phyloP scores from a whole-genome alignment of 2,113 vertebrate genomes.

The Callaeas wilsoni region DNA sequence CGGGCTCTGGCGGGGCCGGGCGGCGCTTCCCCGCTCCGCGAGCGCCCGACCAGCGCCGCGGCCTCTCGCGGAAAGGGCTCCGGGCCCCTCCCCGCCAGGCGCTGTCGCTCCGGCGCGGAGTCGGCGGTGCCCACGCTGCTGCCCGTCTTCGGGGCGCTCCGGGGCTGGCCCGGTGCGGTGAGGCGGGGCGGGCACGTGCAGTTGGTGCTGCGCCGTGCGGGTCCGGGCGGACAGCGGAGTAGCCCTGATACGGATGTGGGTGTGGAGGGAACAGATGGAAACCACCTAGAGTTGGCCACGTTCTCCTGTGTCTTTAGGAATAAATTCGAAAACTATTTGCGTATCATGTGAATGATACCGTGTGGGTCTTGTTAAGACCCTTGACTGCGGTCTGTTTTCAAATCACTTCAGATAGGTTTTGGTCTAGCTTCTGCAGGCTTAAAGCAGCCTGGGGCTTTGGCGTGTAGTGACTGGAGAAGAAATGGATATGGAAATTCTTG shows the following conservation, averaged over 20 bases:
- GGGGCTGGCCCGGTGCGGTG: not conserved
- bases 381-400: not conserved
- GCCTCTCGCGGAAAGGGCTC: not conserved
- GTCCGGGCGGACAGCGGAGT: not conserved
- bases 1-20: not conserved
- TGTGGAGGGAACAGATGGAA: not conserved
- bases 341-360: fast-evolving
- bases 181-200: not conserved
- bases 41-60: no score
- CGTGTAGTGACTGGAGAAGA: not conserved
- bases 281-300: fast-evolving
- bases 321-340: not conserved
- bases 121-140: not conserved
- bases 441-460: fast-evolving
- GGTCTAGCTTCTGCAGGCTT: not conserved
- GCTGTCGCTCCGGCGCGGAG: no score
- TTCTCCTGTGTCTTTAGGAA: no score
- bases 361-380: not conserved
- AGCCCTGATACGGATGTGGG: fast-evolving
- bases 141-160: not conserved
- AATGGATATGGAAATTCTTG: not conserved
- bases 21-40: no score
- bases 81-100: not conserved
- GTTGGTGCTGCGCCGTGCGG: not conserved
- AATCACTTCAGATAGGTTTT: fast-evolving